These are phyloP conservation scores for Pterostichus niger DNA, from an alignment of 2,888 invertebrate species.

Conservation along the genomic window DNA sequence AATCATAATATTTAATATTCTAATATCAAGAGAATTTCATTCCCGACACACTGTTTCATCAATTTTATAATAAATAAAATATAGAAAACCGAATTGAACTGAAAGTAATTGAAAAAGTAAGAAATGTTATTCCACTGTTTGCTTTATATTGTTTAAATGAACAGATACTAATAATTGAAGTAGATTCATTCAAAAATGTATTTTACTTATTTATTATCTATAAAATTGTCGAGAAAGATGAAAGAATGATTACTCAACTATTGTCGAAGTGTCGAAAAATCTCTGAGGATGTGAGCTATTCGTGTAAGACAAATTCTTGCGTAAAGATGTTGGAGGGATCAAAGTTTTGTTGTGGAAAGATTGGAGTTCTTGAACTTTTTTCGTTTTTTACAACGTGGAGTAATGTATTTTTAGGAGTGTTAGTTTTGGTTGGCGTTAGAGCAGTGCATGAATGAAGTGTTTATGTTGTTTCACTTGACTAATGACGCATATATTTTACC, in stretches of 20 bases:
- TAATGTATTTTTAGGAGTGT: constrained; percentile 30
- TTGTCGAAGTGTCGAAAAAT: constrained; percentile 9
- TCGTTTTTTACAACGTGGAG: constrained; percentile 2
- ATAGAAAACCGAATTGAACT: too few species aligned
- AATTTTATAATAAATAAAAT: too few species aligned
- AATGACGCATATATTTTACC: constrained; percentile 40
- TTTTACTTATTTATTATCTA: too few species aligned
- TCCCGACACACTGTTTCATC: too few species aligned
- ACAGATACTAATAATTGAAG: too few species aligned
- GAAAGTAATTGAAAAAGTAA: too few species aligned
- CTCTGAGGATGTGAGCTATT: constrained; percentile 10
- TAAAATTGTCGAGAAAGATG: background rate
- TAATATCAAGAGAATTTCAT: too few species aligned
- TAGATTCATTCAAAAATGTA: too few species aligned
- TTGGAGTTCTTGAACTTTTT: constrained; percentile 49
- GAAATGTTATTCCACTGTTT: too few species aligned
- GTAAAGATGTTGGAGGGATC: constrained; percentile 26
- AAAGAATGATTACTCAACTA: background rate
- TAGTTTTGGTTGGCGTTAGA: constrained; percentile 27
- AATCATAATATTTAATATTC: too few species aligned
- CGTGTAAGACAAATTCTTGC: constrained; percentile 33
- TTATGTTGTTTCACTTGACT: constrained; percentile 29
- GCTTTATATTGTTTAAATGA: too few species aligned
- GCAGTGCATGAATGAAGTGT: constrained; percentile 23
- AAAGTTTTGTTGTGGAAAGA: constrained; percentile 48